Conservation (phyloP, 2,888 invertebrate genomes). For the Linnaemya tessellans region DNA sequence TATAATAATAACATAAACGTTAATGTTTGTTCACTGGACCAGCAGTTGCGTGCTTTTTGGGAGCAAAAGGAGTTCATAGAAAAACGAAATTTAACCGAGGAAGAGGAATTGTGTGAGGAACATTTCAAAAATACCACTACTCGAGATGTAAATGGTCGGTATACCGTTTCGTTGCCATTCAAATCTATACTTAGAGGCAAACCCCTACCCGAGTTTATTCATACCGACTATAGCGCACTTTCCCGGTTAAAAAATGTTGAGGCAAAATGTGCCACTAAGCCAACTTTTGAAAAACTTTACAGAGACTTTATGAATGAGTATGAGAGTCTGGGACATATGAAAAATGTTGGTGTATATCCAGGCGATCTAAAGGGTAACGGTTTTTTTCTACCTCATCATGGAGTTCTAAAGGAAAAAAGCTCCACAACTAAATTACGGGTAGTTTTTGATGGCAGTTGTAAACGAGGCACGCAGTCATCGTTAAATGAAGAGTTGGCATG, state of each 20-base stretch:
- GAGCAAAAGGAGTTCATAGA: constrained; percentile 50
- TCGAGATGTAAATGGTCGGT: constrained; percentile 34
- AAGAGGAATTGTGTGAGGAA: constrained; percentile 48
- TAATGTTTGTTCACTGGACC: too few species aligned
- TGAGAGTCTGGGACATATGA: constrained; percentile 41
- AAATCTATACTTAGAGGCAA: too few species aligned
- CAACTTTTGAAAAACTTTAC: constrained; percentile 18
- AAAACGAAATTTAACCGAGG: constrained; percentile 19
- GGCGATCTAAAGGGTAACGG: constrained; percentile 18
- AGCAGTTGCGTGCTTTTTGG: constrained; percentile 49
- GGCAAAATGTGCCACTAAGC: neutral
- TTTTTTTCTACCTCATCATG: too few species aligned
- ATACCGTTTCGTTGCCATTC: constrained; percentile 52
- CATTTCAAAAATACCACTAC: constrained; percentile 44
- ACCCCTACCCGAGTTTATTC: constrained; percentile 17
- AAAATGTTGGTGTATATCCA: constrained; percentile 35
- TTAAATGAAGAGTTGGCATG: constrained; percentile 59
- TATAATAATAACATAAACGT: too few species aligned
- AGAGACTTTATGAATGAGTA: too few species aligned
- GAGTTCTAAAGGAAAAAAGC: constrained; percentile 7
- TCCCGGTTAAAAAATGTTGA: constrained; percentile 37
- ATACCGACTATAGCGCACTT: constrained; percentile 54
- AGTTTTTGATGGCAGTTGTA: constrained; percentile 63
- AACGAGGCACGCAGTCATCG: neutral
- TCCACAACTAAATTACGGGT: constrained; percentile 50